These are phyloP conservation scores for Megastigmus dorsalis DNA, from an alignment of 2,888 invertebrate species.

Conservation along the genomic window DNA sequence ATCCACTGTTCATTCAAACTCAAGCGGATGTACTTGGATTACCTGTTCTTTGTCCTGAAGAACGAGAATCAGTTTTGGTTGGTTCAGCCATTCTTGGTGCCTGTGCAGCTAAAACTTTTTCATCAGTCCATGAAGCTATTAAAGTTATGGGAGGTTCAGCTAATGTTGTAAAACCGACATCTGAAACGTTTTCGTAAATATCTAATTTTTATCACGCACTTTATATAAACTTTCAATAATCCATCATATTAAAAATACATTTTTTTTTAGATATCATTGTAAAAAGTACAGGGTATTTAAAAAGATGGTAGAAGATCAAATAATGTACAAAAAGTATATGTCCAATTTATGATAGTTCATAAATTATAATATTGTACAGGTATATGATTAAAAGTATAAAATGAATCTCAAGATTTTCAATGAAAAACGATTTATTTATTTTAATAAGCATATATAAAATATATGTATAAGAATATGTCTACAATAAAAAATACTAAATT, in stretches of 20 bases:
- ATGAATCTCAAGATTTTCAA: slow-evolving; percentile 23
- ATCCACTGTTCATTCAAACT: slow-evolving; percentile 87
- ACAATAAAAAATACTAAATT: slow-evolving; percentile 47
- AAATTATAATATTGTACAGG: neutral
- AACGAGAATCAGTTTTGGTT: slow-evolving; percentile 89
- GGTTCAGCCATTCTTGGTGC: slow-evolving; percentile 93
- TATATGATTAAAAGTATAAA: neutral
- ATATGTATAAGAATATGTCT: slow-evolving; percentile 51
- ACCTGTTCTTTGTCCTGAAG: slow-evolving; percentile 86
- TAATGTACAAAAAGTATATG: slow-evolving; percentile 55
- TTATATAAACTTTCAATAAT: neutral
- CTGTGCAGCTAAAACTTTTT: slow-evolving; percentile 84
- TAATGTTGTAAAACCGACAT: slow-evolving; percentile 78
- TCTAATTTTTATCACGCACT: neutral
- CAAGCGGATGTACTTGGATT: slow-evolving; percentile 91
- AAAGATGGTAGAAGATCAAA: slow-evolving; percentile 88
- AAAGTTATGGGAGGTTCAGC: slow-evolving; percentile 86
- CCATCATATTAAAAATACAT: neutral
- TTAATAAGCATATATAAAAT: slow-evolving; percentile 52
- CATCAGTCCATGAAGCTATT: slow-evolving; percentile 77
- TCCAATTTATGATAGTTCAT: slow-evolving; percentile 14
- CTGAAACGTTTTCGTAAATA: slow-evolving; percentile 67
- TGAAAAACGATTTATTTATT: slow-evolving; percentile 52
- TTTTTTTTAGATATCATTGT: slow-evolving; percentile 81
- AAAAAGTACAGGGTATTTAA: slow-evolving; percentile 90